Base-by-base conservation (phyloP, 2,113 vertebrate genomes). In the Diphyllodes magnificus region DNA sequence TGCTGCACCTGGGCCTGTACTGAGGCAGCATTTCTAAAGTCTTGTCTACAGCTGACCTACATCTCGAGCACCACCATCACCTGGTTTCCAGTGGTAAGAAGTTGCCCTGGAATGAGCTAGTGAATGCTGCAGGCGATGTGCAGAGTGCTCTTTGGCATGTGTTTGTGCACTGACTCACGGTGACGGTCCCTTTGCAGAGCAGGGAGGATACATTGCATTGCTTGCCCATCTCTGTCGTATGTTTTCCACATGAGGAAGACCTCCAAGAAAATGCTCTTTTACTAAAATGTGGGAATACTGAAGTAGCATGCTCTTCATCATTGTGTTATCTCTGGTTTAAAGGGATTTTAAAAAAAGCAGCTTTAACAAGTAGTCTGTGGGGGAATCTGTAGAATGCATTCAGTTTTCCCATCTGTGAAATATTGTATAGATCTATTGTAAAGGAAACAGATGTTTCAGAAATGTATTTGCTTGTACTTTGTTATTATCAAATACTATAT, bases 381-480 rank as follows among this genome's bases (percentile, higher is more conserved):
- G 86, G 82, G 73, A 93, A 90, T 86, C 82, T 84, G 85, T 96
- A 85, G 84, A 65, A 76, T 84, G 90, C 68, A 40, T 93, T 93
- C 7, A 47, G 86, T 92, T 91, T 87, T 97, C 90, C 93, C 72
- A 51, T 92, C 50, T 95, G 95, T 96, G 92, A 97, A 95, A 97
- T 95, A 95, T 31, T 97, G 94, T 96, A 96, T 95, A 97, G 91
- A 82, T 86, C 86, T 95, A 93, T 65, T 96, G 88, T 97, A 96
- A 97, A 97, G 78, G 80, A 91, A 96, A 96, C 86, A 83, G 49
- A 94, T 91, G 82, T 97, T 97, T 97, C 92, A 95, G 71, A 97
- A 95, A 88, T 93, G 93, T 95, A 95, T 94, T 94, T 96, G 95
- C 90, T 94, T 96, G 96, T 97, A 96, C 92, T 96, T 97, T 92